Base-by-base conservation (phyloP, 92 coral and sea anemone genomes). In the Epizoanthus stellaris region DNA sequence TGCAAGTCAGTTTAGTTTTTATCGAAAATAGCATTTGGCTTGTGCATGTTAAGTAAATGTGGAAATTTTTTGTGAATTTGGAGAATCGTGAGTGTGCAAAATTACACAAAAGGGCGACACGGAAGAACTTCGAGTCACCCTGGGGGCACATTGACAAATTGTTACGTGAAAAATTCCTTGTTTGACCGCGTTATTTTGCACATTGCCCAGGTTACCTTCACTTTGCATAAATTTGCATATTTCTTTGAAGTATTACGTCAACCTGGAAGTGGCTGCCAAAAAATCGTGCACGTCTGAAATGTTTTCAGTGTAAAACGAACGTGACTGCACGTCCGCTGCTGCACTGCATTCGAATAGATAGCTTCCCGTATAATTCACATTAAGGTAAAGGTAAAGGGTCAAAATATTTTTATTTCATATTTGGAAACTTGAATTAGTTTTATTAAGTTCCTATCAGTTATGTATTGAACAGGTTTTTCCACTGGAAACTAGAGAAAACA, bases 81-180 rank as follows among this genome's bases (percentile, higher is more conserved):
- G 5, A 15, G 19, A 38, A 68, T 36, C 16, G 49, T 13, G 77
- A 20, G 30, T 45, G 38, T 15, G 21, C 16, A 72, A 45, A 49
- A 45, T 40, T 49, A 9, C 56, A 49, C 17, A 11, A 72, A 43
- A 70, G 17, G 4, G 57, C 21, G 11, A 45, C 5, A 43, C 58
- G 59, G 25, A 21, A 72, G 73, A 68, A 4, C 49, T 38, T 36
- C 42, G 5, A 25, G 4, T 14, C 49, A 15, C 14, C 71, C 57
- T 71, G 9, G 81, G 21, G 2, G 21, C 11, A 12, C 21, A 16
- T 21, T 54, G 58, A 67, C 53, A 67, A 85, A 75, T 68, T 59
- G 66, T 88, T 84, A 71, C 93, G 91, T 84, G 93, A 80, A 75
- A 77, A 86, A 92, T 92, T 89, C 88, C 92, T 87, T 92, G 91